These are phyloP conservation scores for Tenebrosternarchus preto DNA, from an alignment of 2,113 vertebrate species.

Conservation along the genomic window DNA sequence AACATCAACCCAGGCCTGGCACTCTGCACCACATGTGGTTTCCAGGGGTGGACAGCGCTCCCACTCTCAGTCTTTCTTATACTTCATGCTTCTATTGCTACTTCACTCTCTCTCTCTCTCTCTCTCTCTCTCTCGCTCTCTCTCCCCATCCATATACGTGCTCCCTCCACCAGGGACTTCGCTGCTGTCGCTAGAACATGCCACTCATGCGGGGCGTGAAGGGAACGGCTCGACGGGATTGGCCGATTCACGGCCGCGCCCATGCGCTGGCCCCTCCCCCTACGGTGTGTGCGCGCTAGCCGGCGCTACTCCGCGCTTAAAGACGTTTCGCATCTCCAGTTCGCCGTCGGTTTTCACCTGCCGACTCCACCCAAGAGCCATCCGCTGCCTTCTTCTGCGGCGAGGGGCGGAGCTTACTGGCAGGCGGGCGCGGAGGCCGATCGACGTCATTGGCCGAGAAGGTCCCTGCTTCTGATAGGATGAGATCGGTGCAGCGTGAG, in stretches of 20 bases:
- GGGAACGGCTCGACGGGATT: conserved; percentile 26
- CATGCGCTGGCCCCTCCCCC: too few species aligned
- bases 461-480: too few species aligned
- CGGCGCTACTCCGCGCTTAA: not conserved
- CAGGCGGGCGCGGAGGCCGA: too few species aligned
- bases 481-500: not conserved
- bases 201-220: conserved; percentile 21
- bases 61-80: not conserved
- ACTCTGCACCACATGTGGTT: conserved; percentile 30
- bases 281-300: not conserved
- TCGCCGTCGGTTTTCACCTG: too few species aligned
- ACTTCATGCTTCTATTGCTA: not conserved
- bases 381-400: too few species aligned
- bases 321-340: too few species aligned
- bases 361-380: too few species aligned
- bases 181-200: not conserved
- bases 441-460: too few species aligned
- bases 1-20: conserved; percentile 44
- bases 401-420: too few species aligned
- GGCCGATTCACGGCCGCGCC: conserved; percentile 1
- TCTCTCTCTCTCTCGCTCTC: not conserved
- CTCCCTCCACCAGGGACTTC: conserved; percentile 42
- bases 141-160: not conserved
- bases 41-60: conserved; percentile 7
- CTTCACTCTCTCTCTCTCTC: not conserved